phyloP scores from a whole-genome alignment of 2,888 invertebrate genomes.

The Oligia strigilis region DNA sequence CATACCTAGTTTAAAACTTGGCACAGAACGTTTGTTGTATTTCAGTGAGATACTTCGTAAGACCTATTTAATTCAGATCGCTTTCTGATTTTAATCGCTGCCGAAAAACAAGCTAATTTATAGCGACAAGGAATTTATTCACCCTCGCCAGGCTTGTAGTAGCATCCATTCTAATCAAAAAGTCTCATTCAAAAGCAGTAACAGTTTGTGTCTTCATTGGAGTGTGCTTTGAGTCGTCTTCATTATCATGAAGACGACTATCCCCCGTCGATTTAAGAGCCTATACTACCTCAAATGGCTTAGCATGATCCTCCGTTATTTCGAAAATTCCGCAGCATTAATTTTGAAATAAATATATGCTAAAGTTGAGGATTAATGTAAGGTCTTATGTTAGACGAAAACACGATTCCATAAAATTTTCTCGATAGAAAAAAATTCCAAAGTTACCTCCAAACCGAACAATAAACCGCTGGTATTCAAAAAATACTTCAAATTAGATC shows the following conservation, averaged over 20 bases:
- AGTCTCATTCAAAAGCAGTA: slow-evolving; percentile 25
- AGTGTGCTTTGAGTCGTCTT: neutral
- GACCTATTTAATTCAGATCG: slow-evolving; percentile 23
- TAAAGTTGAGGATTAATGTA: too few relatives aligned
- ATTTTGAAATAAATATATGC: too few relatives aligned
- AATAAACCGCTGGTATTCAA: too few relatives aligned
- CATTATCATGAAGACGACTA: too few relatives aligned
- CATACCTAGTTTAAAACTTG: slow-evolving; percentile 53
- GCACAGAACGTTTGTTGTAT: slow-evolving; percentile 38
- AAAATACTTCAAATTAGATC: too few relatives aligned
- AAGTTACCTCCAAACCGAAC: too few relatives aligned
- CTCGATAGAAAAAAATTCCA: too few relatives aligned
- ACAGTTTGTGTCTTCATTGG: slow-evolving; percentile 15
- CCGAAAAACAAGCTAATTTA: slow-evolving; percentile 22
- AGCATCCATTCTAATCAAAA: slow-evolving; percentile 18
- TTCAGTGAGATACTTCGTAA: slow-evolving; percentile 34
- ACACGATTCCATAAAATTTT: too few relatives aligned
- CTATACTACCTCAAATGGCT: too few relatives aligned
- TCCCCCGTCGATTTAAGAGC: slow-evolving; percentile 22
- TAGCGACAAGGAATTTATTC: slow-evolving; percentile 29
- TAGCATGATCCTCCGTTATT: too few relatives aligned
- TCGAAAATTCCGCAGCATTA: too few relatives aligned
- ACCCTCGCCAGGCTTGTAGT: neutral
- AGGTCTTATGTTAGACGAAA: too few relatives aligned
- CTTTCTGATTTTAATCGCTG: slow-evolving; percentile 29